Evolutionary conservation across 2,113 vertebrate species (phyloP), one percentile per base, ranked within the genome.

Genomic region (Albula goreensis): DNA sequence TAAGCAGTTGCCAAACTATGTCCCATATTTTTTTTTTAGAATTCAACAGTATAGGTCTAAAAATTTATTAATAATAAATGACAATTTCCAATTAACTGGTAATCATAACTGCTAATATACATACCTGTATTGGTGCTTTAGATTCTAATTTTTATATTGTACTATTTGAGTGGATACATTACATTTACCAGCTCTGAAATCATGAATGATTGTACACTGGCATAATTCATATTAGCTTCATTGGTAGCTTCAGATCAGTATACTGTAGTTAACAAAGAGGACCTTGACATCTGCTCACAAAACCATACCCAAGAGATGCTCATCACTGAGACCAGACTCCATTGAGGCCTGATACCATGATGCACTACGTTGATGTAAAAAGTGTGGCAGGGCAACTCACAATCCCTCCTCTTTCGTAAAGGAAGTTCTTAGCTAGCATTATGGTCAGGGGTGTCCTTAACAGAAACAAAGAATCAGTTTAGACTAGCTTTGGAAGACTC

Each of bases 331-430:
- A 41, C 31, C 31, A 41, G 31, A 41, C 31, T 41, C 1, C 31
- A 41, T 41, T 41, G 31, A 41, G 31, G 31, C 31, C 31, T 41
- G 31, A 41, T 41, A 41, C 31, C 31, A 41, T 41, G 31, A 41
- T 41, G 31, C 31, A 41, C 31, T 41, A 1, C 1, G 31, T 41
- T 41, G 31, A 15, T 66, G 95, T 99, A 99, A 50, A 98, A 97
- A 51, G 96, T 95, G 91, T 96, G 97, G 91, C 97, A 99, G 90
- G 97, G 97, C 88, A 99, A 95, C 93, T 99, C 98, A 63, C 98
- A 99, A 87, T 99, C 98, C 86, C 99, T 96, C 98, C 91, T 99
- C 98, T 89, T 97, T 96, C 92, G 91, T 98, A 98, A 98, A 2
- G 96, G 93, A 80, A 99, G 97, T 91, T 99, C 31, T 41, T 41